These are phyloP conservation scores for Diadumene lineata DNA, from an alignment of 92 coral and sea anemone species.

Conservation along the genomic window DNA sequence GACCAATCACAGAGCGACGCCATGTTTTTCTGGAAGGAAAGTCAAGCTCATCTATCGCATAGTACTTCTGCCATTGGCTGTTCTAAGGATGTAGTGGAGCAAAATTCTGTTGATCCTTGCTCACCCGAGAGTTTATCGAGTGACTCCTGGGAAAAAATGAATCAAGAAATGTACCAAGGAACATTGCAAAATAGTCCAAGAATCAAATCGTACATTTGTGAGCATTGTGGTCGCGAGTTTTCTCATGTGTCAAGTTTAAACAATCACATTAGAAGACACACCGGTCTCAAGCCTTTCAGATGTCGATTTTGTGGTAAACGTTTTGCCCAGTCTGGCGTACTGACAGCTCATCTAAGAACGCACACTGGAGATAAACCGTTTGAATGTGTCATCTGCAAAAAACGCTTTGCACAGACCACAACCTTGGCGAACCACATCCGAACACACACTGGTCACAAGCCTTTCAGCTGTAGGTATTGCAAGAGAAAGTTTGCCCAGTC, in stretches of 20 bases:
- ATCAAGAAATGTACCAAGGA: slow-evolving; percentile 14
- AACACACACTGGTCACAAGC: slow-evolving; percentile 75
- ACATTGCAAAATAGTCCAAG: not conserved
- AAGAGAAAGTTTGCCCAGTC: slow-evolving; percentile 64
- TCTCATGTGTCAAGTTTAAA: slow-evolving; percentile 66
- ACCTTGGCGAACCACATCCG: slow-evolving; percentile 66
- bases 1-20: not conserved
- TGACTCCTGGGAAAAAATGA: slow-evolving; percentile 7
- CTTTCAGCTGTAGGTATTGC: slow-evolving; percentile 55
- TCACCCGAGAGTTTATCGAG: not conserved
- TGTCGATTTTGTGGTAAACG: slow-evolving; percentile 58
- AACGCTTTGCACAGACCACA: slow-evolving; percentile 68
- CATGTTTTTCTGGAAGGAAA: not conserved
- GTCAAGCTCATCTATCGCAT: not conserved
- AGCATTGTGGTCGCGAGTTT: slow-evolving; percentile 51
- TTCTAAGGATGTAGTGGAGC: no score
- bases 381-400: slow-evolving; percentile 50
- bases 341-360: slow-evolving; percentile 66
- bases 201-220: slow-evolving; percentile 38
- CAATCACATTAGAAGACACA: slow-evolving; percentile 64
- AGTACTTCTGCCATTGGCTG: not conserved
- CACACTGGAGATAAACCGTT: slow-evolving; percentile 75
- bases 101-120: not conserved
- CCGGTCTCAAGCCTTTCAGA: slow-evolving; percentile 66
- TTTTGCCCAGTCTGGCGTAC: slow-evolving; percentile 66